Percentiles rank a stretch among this genome's conserved stretches.
These are phyloP conservation scores for Oscheius onirici DNA, from an alignment of 2,888 invertebrate species.

Conservation along the genomic window DNA sequence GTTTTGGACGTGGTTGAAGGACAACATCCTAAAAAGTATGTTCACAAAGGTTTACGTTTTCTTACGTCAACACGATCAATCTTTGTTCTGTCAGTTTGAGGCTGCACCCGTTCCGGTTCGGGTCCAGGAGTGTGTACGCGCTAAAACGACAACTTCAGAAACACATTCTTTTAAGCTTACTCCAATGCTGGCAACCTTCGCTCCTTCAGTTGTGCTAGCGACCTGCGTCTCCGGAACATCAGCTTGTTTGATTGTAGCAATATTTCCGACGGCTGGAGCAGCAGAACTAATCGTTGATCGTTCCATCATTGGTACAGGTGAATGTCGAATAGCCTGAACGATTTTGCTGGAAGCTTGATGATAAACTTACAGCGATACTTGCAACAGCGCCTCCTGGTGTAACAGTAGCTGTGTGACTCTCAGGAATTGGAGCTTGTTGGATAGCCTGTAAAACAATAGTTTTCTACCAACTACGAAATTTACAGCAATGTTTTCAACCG, in stretches of 20 bases:
- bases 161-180: background rate
- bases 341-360: background rate
- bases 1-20: constrained; percentile 7
- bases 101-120: constrained; percentile 37
- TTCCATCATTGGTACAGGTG: constrained; percentile 43
- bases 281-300: constrained; percentile 40
- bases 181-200: constrained; percentile 17
- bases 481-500: constrained; percentile 55
- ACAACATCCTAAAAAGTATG: constrained; percentile 14
- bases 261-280: constrained; percentile 46
- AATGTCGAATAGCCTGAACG: constrained; percentile 39
- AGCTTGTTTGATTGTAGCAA: constrained; percentile 34
- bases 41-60: background rate
- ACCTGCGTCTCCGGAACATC: constrained; percentile 7
- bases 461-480: background rate
- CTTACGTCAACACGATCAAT: constrained; percentile 44
- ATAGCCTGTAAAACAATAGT: constrained; percentile 10
- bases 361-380: constrained; percentile 22
- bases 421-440: constrained; percentile 43
- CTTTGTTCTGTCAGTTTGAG: constrained; percentile 37
- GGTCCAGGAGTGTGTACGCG: constrained; percentile 41
- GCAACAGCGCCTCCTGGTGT: constrained; percentile 40
- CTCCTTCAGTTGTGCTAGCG: constrained; percentile 26
- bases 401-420: constrained; percentile 39
- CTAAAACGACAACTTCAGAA: constrained; percentile 30